Base-by-base conservation (phyloP, 2,888 invertebrate species). In the Trilocha varians region DNA sequence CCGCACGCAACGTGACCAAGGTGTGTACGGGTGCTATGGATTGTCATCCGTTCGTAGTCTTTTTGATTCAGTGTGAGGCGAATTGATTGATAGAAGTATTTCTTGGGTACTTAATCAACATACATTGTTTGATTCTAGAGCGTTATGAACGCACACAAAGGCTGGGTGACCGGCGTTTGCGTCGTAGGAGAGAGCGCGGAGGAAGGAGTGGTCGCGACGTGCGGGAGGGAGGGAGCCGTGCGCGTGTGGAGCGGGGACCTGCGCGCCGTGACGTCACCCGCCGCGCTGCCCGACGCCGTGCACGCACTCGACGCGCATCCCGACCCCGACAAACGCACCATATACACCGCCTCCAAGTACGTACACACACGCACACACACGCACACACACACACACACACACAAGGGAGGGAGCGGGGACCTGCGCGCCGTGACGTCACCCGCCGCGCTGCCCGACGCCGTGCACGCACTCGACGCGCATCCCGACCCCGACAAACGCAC, bases 271-370 rank as follows among this genome's bases (percentile, higher is more conserved):
- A 76, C 72, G 13, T 50, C 70, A 36, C 56, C 88, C 67, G 75
- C 77, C 18, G 35, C 83, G 15, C 84, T 86, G 42, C 82, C 85
- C 41, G 87, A 88, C 62, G 79, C 90, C 48, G 85, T 94, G 91
- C 59, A 88, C 88, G 70, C 87, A 88, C 60, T 92, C 89, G 68
- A 85, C 89, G 57, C 93, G 87, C 90, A 88, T 88, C 62, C 55
- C 16, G 48, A 43, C 41, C 16, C 40, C 5, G 4, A 89, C 47
- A 58, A 38, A 1, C 13, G 45, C 2, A 45, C 61, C 5, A 52
- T 95, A 45, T 95, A 94, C 75, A 94, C 95, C 25, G 95, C 94
- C 32, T 93, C 94, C 70, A 94, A 92, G 94, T 94, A 68, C 88
- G 91, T 89, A 53, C 16, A 32, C 15, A 13, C 33, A 13, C 6